Conservation (phyloP, 92 coral and sea anemone species). For the Porites evermanni region DNA sequence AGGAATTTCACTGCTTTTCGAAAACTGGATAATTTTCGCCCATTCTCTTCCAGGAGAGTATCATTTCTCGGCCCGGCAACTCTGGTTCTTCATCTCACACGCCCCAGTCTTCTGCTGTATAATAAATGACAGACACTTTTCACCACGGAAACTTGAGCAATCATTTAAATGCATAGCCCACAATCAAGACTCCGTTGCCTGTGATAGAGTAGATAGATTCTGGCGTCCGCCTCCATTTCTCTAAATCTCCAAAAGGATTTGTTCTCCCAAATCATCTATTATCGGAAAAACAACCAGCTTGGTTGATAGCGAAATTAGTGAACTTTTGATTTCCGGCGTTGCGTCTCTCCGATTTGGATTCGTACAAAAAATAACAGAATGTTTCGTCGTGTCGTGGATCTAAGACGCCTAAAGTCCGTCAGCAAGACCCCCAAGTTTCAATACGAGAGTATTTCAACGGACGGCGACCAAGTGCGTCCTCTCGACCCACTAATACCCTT, state of each 20-base stretch:
- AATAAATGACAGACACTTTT: constrained; percentile 1
- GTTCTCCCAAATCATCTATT: background rate
- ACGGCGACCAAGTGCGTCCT: constrained; percentile 4
- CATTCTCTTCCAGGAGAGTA: background rate
- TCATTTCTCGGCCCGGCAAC: background rate
- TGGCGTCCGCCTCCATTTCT: background rate
- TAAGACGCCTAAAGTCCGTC: background rate
- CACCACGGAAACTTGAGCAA: background rate
- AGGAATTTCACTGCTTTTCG: too few species aligned
- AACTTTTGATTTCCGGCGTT: background rate
- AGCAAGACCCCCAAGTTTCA: constrained; percentile 16
- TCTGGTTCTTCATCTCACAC: background rate
- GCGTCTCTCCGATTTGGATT: background rate
- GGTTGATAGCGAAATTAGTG: background rate
- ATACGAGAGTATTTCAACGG: constrained; percentile 1
- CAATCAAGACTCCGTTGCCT: background rate
- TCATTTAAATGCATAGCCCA: background rate
- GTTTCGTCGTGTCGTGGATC: background rate
- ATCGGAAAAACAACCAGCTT: background rate
- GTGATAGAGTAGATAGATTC: background rate
- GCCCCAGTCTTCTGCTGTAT: background rate
- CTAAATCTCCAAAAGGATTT: background rate
- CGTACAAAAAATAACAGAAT: background rate
- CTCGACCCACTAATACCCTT: background rate
- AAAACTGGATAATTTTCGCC: too few species aligned